Percentiles rank a stretch among this genome's conserved stretches.
Evolutionary conservation across 35 echinoderm and acorn worm species (phyloP).

Genomic region (Patiria miniata): DNA sequence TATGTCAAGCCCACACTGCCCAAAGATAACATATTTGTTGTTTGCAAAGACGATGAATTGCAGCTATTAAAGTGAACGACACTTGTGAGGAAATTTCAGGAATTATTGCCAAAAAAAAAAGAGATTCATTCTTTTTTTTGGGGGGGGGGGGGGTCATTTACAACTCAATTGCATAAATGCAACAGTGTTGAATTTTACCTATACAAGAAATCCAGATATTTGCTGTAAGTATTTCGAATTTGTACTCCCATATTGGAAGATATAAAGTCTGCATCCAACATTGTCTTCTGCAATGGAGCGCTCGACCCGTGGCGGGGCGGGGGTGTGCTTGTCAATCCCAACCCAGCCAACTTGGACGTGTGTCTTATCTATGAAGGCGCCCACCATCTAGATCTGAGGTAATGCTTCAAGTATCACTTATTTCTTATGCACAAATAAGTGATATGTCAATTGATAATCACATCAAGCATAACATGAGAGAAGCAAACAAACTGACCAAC

Average conservation of each 20-base stretch:
- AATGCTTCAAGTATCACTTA: not conserved
- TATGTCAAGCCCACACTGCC: too few relatives aligned
- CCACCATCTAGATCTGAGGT: slow-evolving; percentile 88
- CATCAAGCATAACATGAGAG: not conserved
- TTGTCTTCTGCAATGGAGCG: slow-evolving; percentile 82
- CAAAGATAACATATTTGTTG: too few relatives aligned
- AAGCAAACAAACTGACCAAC: not conserved
- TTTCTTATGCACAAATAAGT: too few relatives aligned
- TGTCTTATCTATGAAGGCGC: slow-evolving; percentile 60
- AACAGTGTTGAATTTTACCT: not conserved
- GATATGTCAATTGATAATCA: not conserved
- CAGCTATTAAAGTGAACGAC: too few relatives aligned
- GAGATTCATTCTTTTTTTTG: too few relatives aligned
- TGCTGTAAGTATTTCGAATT: not conserved
- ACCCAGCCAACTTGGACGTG: slow-evolving; percentile 42
- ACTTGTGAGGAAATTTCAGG: too few relatives aligned
- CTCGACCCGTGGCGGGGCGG: slow-evolving; percentile 88
- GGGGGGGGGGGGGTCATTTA: too few relatives aligned
- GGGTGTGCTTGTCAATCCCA: slow-evolving; percentile 51
- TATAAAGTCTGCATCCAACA: slow-evolving; percentile 68
- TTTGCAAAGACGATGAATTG: too few relatives aligned
- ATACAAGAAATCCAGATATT: not conserved
- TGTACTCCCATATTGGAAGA: slow-evolving; percentile 56
- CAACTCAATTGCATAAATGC: not conserved
- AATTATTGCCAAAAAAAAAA: too few relatives aligned